Base-by-base conservation (phyloP, 2,888 invertebrate species). In the Heliconius charithonia region DNA sequence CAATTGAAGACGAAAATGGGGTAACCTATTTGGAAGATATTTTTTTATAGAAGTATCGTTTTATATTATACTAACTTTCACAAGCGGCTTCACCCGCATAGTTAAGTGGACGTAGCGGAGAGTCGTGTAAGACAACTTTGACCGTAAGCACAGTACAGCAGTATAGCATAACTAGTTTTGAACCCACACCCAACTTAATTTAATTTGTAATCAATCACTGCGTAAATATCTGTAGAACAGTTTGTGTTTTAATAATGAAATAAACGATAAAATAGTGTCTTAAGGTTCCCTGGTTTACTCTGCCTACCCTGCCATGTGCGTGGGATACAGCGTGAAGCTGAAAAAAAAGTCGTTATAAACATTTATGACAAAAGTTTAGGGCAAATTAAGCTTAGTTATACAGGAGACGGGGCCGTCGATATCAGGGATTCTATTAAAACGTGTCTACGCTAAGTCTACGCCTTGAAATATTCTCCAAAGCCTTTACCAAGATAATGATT, bases 1-100 rank as follows among this genome's bases (percentile, higher is more conserved):
- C 74, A 62, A 74, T 74, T 45, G 62, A 41, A 63, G 27, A 63
- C 22, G 62, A 74, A 74, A 74, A 41, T 51, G 29, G 71, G 56
- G 32, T 72, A 56, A 72, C 56, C 29, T 32, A 56, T 69, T 41
- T 41, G 4, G 25, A 6, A 37, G 13, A 67, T 66, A 32, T 66
- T 22, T 66, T n/a, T 22, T 29, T 66, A 37, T 32, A 37, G 66
- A 19, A 29, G 10, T 65, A 65, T 29, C n/a, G 22, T 32, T 32
- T 32, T n/a, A 29, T 25, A 32, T 1, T 19, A 19, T 56, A 56
- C 22, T n/a, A 10, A 22, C 22, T n/a, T 22, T 22, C 9, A 10
- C 22, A 19, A 3, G 22, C 9, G 56, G 45, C 3, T n/a, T 22
- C 9, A 19, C 56, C 9, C 22, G 56, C 56, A 9, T 7, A 2